phyloP scores from a whole-genome alignment of 2,888 invertebrate genomes.

The Mesochorus sp. region DNA sequence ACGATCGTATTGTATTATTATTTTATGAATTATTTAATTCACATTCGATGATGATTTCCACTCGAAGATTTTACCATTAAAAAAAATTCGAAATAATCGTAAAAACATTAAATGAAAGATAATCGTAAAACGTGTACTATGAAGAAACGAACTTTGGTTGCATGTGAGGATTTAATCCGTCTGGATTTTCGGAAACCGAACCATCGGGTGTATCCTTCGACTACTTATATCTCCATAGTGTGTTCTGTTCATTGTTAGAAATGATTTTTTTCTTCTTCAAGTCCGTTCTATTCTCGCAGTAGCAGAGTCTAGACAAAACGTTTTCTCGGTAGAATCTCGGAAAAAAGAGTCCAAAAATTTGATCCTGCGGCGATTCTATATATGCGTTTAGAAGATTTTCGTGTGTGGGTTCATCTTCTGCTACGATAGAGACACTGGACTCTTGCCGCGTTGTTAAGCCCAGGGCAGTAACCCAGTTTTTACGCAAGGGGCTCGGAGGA shows the following conservation, averaged over 20 bases:
- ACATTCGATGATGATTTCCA: too few species aligned
- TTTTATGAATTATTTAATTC: too few species aligned
- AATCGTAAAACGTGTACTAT: background rate
- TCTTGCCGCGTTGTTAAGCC: conserved; percentile 38
- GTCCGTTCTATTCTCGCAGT: conserved; percentile 40
- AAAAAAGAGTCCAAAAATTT: conserved; percentile 54
- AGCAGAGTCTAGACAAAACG: conserved; percentile 52
- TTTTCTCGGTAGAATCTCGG: conserved; percentile 54
- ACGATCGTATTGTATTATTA: too few species aligned
- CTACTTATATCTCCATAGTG: conserved; percentile 11
- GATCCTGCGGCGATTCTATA: conserved; percentile 41
- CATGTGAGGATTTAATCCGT: background rate
- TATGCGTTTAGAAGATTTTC: conserved; percentile 32
- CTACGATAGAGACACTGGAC: conserved; percentile 49
- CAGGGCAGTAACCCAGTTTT: conserved; percentile 61
- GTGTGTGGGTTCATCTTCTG: conserved; percentile 9
- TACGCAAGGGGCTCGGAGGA: conserved; percentile 62
- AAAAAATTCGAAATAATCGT: too few species aligned
- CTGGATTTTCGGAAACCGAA: conserved; percentile 22
- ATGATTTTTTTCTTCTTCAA: conserved; percentile 39
- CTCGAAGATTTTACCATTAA: too few species aligned
- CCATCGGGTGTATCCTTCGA: conserved; percentile 35
- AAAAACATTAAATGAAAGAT: background rate
- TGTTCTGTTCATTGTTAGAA: conserved; percentile 27
- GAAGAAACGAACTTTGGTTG: conserved; percentile 6